phyloP scores from a whole-genome alignment of 2,888 invertebrate species.

The Scaptomyza parva region DNA sequence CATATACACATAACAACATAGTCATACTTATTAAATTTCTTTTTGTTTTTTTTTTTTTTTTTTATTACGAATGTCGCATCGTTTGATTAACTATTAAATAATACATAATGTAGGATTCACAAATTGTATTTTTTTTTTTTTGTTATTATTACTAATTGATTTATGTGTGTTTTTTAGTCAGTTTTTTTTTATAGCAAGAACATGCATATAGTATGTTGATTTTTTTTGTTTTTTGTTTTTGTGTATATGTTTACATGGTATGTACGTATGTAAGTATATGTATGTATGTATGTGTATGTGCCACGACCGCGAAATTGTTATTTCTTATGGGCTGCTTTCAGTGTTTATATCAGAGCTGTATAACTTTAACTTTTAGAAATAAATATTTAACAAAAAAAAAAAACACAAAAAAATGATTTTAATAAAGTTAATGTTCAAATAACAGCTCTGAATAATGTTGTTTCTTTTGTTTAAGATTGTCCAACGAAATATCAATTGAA shows the following conservation, averaged over 20 bases:
- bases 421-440: not conserved
- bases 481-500: conserved; percentile 2
- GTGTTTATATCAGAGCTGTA: not conserved
- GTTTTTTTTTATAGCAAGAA: conserved; percentile 4
- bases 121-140: conserved; percentile 25
- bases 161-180: conserved; percentile 11
- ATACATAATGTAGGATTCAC: conserved; percentile 53
- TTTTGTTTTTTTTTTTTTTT: conserved; percentile 26
- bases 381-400: not conserved
- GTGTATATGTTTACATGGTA: not conserved
- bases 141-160: conserved; percentile 38
- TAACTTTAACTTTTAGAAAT: not conserved
- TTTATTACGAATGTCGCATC: conserved; percentile 58
- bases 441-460: conserved; percentile 10
- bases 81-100: conserved; percentile 55
- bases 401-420: not conserved
- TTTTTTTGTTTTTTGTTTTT: not conserved
- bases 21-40: conserved; percentile 40
- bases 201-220: conserved; percentile 1
- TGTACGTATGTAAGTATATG: not conserved
- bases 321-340: not conserved
- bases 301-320: not conserved
- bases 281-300: not conserved
- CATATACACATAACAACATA: not conserved
- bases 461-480: too few species aligned